phyloP scores from a whole-genome alignment of 2,888 invertebrate genomes.

The Amphipyra tragopoginis region DNA sequence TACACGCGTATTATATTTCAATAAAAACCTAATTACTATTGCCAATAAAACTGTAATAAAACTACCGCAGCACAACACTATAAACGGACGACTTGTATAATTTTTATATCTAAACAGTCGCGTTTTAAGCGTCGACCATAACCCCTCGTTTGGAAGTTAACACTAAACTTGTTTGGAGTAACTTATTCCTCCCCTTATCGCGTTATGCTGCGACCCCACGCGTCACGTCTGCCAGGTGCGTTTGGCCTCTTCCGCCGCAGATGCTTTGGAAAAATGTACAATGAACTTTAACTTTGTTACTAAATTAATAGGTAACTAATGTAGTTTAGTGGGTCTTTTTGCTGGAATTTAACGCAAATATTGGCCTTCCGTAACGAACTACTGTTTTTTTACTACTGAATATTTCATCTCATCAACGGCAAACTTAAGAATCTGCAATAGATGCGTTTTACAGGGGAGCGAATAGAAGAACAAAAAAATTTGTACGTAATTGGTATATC shows the following conservation, averaged over 20 bases:
- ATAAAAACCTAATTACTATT: conserved; percentile 53
- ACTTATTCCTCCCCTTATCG: conserved; percentile 72
- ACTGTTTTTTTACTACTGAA: no score
- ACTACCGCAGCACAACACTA: conserved; percentile 54
- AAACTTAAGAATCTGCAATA: no score
- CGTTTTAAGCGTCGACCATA: conserved; percentile 62
- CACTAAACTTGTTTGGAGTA: conserved; percentile 73
- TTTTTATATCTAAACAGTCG: conserved; percentile 66
- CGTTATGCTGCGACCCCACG: conserved; percentile 77
- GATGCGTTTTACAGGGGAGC: no score
- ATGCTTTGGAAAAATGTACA: conserved; percentile 67
- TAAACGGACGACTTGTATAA: conserved; percentile 63
- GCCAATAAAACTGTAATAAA: conserved; percentile 65
- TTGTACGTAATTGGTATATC: no score
- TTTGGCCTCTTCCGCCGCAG: conserved; percentile 78
- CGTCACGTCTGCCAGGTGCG: conserved; percentile 80
- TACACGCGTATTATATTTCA: conserved; percentile 43
- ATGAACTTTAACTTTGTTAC: conserved; percentile 58
- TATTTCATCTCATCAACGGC: no score
- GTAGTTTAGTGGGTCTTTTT: conserved; percentile 14
- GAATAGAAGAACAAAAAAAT: no score
- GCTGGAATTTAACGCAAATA: background rate
- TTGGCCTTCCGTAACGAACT: no score
- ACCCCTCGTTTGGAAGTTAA: conserved; percentile 71
- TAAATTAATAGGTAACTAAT: conserved; percentile 29